A percentile compares a stretch with the other conserved stretches of the same genome.
Conservation (phyloP, 2,113 vertebrate genomes). For the Thunnus thynnus region DNA sequence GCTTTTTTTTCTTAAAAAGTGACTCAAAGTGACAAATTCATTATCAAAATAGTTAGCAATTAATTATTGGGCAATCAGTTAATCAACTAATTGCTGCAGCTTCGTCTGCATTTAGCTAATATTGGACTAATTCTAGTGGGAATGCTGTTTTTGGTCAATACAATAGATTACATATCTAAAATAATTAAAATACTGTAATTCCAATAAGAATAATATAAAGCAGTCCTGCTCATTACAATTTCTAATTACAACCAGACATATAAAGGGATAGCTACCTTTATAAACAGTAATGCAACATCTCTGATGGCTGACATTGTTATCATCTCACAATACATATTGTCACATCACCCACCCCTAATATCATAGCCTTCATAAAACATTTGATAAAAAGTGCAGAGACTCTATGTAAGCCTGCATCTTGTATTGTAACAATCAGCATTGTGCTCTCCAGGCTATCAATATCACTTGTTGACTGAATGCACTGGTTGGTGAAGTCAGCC, state of each 20-base stretch:
- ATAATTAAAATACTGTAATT: background rate
- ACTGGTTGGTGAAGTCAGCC: slow-evolving; percentile 47
- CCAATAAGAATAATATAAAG: background rate
- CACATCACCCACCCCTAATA: background rate
- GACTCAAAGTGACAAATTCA: too few relatives aligned
- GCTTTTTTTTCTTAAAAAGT: too few relatives aligned
- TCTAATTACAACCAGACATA: background rate
- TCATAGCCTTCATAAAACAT: background rate
- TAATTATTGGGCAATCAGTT: too few relatives aligned
- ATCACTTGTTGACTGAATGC: slow-evolving; percentile 42
- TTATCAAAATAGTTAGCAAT: too few relatives aligned
- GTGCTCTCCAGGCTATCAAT: background rate
- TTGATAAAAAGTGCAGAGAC: slow-evolving; percentile 5
- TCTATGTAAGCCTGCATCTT: background rate
- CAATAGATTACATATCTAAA: too few relatives aligned
- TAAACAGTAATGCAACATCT: background rate
- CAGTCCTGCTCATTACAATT: background rate
- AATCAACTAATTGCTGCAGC: too few relatives aligned
- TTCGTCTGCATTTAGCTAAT: too few relatives aligned
- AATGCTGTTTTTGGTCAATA: too few relatives aligned
- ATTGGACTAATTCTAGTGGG: too few relatives aligned
- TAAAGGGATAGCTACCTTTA: background rate
- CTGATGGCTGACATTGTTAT: background rate
- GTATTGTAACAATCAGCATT: slow-evolving; percentile 19
- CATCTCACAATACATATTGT: background rate